Conservation (phyloP, 2,113 vertebrate genomes). For the Malurus elegans region DNA sequence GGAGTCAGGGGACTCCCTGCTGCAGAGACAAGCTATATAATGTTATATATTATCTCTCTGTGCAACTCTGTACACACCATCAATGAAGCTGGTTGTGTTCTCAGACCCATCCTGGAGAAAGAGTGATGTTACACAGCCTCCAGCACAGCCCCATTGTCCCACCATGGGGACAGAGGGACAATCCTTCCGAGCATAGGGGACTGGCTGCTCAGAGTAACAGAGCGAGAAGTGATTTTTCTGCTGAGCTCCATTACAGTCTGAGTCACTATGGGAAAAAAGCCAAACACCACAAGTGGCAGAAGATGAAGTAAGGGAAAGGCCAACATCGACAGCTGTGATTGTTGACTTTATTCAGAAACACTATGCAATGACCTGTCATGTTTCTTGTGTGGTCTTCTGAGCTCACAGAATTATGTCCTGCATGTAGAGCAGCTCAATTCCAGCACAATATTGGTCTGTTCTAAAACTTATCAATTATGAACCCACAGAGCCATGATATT, state of each 20-base stretch:
- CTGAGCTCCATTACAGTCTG: rapidly evolving
- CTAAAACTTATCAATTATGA: not conserved
- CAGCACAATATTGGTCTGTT: not conserved
- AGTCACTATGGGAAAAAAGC: not conserved
- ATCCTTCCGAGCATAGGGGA: not conserved
- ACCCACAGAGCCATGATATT: not conserved
- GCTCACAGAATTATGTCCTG: not conserved
- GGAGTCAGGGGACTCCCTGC: not conserved
- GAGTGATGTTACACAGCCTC: not conserved
- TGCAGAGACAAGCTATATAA: not conserved
- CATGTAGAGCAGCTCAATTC: not conserved
- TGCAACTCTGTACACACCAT: not conserved
- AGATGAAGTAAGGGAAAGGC: not conserved
- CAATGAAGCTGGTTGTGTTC: not conserved
- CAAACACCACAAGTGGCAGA: not conserved
- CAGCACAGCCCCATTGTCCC: rapidly evolving
- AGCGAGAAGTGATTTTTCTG: not conserved
- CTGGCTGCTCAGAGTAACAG: not conserved
- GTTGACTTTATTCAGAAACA: not conserved
- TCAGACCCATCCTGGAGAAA: not conserved
- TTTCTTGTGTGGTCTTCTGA: not conserved
- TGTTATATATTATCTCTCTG: not conserved
- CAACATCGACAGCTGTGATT: not conserved
- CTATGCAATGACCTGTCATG: not conserved
- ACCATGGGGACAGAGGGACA: not conserved